Percentiles rank a stretch among this genome's conserved stretches.
These are phyloP conservation scores for Aegithalos caudatus DNA, from an alignment of 2,113 vertebrate species.

Conservation along the genomic window DNA sequence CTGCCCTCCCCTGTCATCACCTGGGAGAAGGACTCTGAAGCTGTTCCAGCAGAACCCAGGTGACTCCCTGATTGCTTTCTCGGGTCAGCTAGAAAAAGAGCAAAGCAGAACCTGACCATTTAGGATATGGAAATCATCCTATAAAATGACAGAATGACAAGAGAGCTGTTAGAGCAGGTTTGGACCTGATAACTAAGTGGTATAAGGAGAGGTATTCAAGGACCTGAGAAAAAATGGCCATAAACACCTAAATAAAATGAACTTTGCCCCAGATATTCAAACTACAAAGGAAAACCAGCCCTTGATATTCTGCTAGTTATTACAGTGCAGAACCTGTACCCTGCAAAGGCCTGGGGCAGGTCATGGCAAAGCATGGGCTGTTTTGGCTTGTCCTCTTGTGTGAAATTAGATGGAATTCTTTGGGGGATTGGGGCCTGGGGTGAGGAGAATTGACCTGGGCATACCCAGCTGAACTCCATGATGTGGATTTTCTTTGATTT, in stretches of 20 bases:
- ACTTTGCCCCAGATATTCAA: not conserved
- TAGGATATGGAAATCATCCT: not conserved
- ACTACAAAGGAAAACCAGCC: not conserved
- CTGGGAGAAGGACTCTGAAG: constrained; percentile 87
- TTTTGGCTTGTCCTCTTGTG: not conserved
- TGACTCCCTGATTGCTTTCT: constrained; percentile 47
- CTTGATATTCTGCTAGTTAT: not conserved
- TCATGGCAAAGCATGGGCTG: not conserved
- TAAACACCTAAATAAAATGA: not conserved
- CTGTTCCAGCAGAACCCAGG: constrained; percentile 81
- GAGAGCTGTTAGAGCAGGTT: not conserved
- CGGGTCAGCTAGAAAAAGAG: not conserved
- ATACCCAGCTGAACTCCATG: rapidly evolving
- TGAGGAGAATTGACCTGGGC: not conserved
- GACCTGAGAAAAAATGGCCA: not conserved
- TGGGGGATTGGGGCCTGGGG: not conserved
- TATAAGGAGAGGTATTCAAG: not conserved
- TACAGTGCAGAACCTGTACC: not conserved
- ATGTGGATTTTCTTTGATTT: not conserved
- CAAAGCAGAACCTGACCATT: not conserved
- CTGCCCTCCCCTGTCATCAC: constrained; percentile 85
- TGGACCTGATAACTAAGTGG: not conserved
- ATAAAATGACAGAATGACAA: not conserved
- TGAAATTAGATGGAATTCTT: not conserved
- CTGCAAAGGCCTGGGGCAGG: not conserved